A percentile compares a stretch with the other conserved stretches of the same genome.
These are phyloP conservation scores for Aelia acuminata DNA, from an alignment of 2,888 invertebrate species.

Conservation along the genomic window DNA sequence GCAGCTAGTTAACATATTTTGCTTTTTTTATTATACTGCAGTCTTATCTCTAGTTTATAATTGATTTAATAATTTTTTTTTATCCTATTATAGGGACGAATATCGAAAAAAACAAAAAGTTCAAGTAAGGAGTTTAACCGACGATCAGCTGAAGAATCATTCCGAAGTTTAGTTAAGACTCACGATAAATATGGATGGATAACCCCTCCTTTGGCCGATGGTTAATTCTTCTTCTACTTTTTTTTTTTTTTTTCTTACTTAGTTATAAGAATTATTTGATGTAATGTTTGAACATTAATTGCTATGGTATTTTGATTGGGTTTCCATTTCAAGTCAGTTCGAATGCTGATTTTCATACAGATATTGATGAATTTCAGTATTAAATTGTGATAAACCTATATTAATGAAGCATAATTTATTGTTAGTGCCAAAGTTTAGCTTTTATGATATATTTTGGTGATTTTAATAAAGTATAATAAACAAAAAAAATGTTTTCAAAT, in stretches of 20 bases:
- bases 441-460: conserved; percentile 25
- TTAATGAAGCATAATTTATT: conserved; percentile 45
- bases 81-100: conserved; percentile 74
- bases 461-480: background rate
- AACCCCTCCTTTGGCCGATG: conserved; percentile 87
- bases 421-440: conserved; percentile 58
- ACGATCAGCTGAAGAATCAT: conserved; percentile 89
- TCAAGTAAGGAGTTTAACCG: conserved; percentile 80
- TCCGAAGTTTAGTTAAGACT: conserved; percentile 88
- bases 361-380: conserved; percentile 48
- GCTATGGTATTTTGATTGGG: background rate
- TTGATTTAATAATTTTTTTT: background rate
- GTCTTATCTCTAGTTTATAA: background rate
- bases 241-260: background rate
- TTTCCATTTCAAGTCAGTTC: conserved; percentile 1
- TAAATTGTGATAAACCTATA: conserved; percentile 52
- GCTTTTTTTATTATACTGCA: too few species aligned
- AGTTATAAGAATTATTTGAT: background rate
- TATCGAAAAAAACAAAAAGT: conserved; percentile 83
- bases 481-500: background rate
- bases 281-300: conserved; percentile 20
- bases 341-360: conserved; percentile 29
- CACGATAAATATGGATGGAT: conserved; percentile 95
- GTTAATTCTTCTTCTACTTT: conserved; percentile 71
- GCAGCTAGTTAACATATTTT: too few species aligned